Evolutionary conservation across 2,888 invertebrate genomes (phyloP).

Genomic region (Zygaena filipendulae): DNA sequence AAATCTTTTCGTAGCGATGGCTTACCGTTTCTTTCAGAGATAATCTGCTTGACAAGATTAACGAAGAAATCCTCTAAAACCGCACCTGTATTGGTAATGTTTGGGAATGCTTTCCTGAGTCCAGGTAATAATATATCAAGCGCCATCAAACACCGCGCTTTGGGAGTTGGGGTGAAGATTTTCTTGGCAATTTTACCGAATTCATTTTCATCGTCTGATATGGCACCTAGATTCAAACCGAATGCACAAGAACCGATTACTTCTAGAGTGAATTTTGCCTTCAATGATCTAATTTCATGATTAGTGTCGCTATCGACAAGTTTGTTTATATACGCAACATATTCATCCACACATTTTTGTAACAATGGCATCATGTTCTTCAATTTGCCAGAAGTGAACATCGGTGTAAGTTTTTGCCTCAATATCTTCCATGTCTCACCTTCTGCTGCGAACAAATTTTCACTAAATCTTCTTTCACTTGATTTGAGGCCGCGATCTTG

Average conservation of each 20-base stretch:
- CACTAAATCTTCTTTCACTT: constrained; percentile 21
- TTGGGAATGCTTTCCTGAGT: constrained; percentile 21
- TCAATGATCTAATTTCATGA: constrained; percentile 22
- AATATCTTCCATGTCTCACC: constrained; percentile 30
- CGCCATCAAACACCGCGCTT: constrained; percentile 1
- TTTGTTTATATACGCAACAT: not conserved
- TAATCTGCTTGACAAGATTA: constrained; percentile 20
- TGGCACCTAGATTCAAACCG: constrained; percentile 24
- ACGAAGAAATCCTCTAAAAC: constrained; percentile 21
- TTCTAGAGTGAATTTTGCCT: constrained; percentile 29
- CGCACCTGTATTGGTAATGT: constrained; percentile 17
- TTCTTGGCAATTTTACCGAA: constrained; percentile 22
- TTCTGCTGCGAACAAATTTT: constrained; percentile 26
- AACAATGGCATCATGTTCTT: constrained; percentile 30
- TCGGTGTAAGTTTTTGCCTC: constrained; percentile 27
- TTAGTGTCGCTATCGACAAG: constrained; percentile 12
- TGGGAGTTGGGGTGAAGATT: constrained; percentile 17
- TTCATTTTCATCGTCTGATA: constrained; percentile 24
- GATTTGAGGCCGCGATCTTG: constrained; percentile 22
- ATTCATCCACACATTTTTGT: constrained; percentile 17
- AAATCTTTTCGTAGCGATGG: constrained; percentile 28
- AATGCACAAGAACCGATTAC: constrained; percentile 29
- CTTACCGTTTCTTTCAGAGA: constrained; percentile 22
- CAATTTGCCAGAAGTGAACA: constrained; percentile 24
- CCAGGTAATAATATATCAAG: constrained; percentile 18